Conservation (phyloP, 2,113 vertebrate species). For the Heloderma charlesbogerti region DNA sequence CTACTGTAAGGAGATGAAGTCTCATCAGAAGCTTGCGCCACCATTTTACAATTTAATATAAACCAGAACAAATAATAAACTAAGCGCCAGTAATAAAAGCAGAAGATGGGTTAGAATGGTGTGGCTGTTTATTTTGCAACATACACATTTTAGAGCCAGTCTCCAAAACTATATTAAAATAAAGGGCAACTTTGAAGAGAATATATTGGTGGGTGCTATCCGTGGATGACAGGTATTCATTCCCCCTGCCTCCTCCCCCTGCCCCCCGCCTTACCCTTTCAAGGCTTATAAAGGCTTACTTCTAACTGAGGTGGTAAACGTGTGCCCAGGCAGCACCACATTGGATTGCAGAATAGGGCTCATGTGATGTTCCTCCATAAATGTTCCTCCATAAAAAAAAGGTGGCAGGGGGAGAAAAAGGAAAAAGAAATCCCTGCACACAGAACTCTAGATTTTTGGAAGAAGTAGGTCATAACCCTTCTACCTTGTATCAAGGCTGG, state of each 20-base stretch:
- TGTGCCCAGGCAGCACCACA: background rate
- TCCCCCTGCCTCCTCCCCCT: no score
- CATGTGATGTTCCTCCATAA: background rate
- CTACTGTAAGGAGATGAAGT: constrained; percentile 28
- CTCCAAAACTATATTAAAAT: constrained; percentile 42
- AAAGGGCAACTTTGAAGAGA: constrained; percentile 21
- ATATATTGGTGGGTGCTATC: background rate
- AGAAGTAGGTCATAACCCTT: background rate
- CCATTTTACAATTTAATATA: constrained; percentile 19
- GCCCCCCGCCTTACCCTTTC: no score
- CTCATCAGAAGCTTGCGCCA: constrained; percentile 25
- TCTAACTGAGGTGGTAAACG: no score
- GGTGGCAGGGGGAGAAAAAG: no score
- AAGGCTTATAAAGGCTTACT: background rate
- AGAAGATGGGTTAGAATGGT: background rate
- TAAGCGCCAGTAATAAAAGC: constrained; percentile 11
- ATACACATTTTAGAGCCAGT: background rate
- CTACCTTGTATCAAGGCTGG: background rate
- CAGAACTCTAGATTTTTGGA: no score
- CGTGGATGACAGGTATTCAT: background rate
- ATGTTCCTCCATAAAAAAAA: background rate
- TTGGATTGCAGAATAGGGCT: background rate
- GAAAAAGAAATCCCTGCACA: background rate
- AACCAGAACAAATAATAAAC: constrained; percentile 9
- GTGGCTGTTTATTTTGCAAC: constrained; percentile 11